Evolutionary conservation across 2,888 invertebrate genomes (phyloP).

Genomic region (Furcula furcula): DNA sequence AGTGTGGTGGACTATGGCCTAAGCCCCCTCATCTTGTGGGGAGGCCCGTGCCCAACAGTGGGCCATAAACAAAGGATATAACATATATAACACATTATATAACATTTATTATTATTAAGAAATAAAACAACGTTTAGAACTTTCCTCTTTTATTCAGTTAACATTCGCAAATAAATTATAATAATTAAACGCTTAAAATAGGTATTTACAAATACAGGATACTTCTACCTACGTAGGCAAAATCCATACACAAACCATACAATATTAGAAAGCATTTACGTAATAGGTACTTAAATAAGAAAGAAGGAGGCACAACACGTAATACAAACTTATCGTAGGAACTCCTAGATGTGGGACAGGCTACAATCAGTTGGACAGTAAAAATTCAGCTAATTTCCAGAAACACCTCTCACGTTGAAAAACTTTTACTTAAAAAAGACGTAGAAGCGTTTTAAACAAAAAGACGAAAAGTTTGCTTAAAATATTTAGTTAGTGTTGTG

Average conservation of each 20-base stretch:
- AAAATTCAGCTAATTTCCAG: constrained; percentile 38
- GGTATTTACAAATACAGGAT: constrained; percentile 75
- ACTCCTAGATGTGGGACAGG: constrained; percentile 32
- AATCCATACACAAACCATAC: constrained; percentile 75
- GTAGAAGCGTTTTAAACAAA: constrained; percentile 37
- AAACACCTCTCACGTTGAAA: constrained; percentile 42
- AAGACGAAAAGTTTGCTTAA: constrained; percentile 35
- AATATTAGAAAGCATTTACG: constrained; percentile 67
- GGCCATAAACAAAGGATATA: too few relatives aligned
- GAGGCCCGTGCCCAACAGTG: too few relatives aligned
- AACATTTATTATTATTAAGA: too few relatives aligned
- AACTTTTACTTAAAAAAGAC: constrained; percentile 55
- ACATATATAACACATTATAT: too few relatives aligned
- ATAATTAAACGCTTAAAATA: constrained; percentile 72
- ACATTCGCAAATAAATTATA: constrained; percentile 76
- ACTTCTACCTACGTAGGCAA: constrained; percentile 79
- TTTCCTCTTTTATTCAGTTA: constrained; percentile 73
- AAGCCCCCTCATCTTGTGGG: too few relatives aligned
- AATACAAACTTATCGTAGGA: constrained; percentile 32
- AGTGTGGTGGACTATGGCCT: too few relatives aligned
- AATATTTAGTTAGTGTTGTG: constrained; percentile 32
- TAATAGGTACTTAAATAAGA: constrained; percentile 46
- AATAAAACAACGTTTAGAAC: constrained; percentile 42
- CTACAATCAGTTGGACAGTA: constrained; percentile 27
- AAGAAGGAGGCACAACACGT: constrained; percentile 38